Conservation (phyloP, 2,888 invertebrate genomes). For the Drosophila borealis region DNA sequence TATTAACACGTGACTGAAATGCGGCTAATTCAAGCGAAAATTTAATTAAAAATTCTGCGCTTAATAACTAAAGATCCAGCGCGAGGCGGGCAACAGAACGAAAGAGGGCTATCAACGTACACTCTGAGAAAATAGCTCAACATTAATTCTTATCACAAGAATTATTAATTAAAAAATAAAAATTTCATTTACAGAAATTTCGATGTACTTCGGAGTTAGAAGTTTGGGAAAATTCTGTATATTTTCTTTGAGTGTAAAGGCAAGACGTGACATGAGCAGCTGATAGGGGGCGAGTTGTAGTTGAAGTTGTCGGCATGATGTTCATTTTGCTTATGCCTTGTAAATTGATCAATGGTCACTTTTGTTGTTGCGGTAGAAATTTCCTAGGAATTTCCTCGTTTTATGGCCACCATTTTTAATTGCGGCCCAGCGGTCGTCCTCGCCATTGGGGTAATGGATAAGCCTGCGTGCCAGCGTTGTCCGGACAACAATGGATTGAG, state of each 20-base stretch:
- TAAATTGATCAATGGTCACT: slow-evolving; percentile 68
- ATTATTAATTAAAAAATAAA: no score
- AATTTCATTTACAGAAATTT: no score
- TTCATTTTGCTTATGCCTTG: slow-evolving; percentile 64
- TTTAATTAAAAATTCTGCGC: slow-evolving; percentile 75
- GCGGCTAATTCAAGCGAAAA: slow-evolving; percentile 77
- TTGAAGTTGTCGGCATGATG: slow-evolving; percentile 59
- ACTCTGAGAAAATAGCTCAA: not conserved
- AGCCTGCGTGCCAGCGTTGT: slow-evolving; percentile 32
- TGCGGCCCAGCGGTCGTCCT: slow-evolving; percentile 38
- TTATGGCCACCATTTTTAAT: slow-evolving; percentile 69
- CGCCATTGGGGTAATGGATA: slow-evolving; percentile 44
- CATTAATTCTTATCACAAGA: no score
- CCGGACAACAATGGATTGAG: slow-evolving; percentile 35
- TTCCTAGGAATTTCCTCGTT: slow-evolving; percentile 55
- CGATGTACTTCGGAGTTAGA: no score
- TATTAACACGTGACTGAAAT: slow-evolving; percentile 78
- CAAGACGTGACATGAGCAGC: slow-evolving; percentile 57
- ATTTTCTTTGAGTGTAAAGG: slow-evolving; percentile 8
- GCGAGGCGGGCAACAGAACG: slow-evolving; percentile 1
- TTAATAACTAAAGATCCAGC: slow-evolving; percentile 50
- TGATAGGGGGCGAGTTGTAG: slow-evolving; percentile 18
- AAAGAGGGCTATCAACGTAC: not conserved
- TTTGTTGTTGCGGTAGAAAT: slow-evolving; percentile 16
- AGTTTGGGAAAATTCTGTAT: not conserved